Evolutionary conservation across 2,888 invertebrate species (phyloP), one percentile per base, ranked within the genome.

Genomic region (Lepidochrysops patricia): DNA sequence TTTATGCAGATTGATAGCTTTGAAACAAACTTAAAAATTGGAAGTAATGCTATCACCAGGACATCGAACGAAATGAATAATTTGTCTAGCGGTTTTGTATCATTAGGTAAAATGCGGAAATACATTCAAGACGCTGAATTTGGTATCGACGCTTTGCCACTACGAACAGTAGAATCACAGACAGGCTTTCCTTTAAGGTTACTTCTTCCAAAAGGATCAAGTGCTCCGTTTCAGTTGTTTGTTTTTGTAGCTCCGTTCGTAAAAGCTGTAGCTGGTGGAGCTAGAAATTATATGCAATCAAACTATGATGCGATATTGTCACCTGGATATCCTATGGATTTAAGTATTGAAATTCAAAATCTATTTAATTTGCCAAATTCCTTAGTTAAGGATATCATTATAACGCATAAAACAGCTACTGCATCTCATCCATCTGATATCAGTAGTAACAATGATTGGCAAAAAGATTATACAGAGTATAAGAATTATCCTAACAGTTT

Each of bases 321-420:
- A 77, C 94, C 69, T 68, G 93, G 93, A n/a, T 96, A 92, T 89
- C 95, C 95, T 34, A 90, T 95, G 73, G 95, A 96, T 74, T 91
- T 94, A 65, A 82, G 83, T 19, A 87, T 93, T 67, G 84, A 91
- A 60, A 90, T 91, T 57, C 81, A 70, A 48, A 73, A 76, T 59
- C 63, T 88, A 60, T 78, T 84, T 67, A 71, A 74, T 34, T 66
- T 89, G 50, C 85, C 88, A 2, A 89, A 89, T 66, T 73, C 79
- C 13, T 68, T 85, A 48, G 64, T 85, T 0, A 87, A 83, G 70
- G 82, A 85, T 61, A 66, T 84, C 29, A 64, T 68, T 5, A 70
- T 89, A 1, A 77, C 76, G 1, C 83, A 85, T 60, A 89, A 89
- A 60, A 57, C 23, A 61, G 64, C 63, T 61, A 57, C 52, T 37